These are phyloP conservation scores for Saccostrea echinata DNA, from an alignment of 1,140 invertebrate genomes.

Conservation along the genomic window DNA sequence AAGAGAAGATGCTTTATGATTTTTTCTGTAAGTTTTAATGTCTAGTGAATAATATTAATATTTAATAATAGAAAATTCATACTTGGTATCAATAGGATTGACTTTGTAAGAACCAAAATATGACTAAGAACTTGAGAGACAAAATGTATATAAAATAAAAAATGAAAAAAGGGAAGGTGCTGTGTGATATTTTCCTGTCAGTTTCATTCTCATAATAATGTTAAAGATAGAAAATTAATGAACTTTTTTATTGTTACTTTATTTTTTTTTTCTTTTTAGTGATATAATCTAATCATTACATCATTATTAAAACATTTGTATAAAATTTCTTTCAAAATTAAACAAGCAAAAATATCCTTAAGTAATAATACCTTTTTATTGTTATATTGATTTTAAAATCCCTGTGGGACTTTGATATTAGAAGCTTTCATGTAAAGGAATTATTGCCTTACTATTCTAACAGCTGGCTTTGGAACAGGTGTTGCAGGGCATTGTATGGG, in stretches of 20 bases:
- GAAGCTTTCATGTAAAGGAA: conserved; percentile 16
- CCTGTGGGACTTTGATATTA: neutral
- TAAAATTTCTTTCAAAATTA: neutral
- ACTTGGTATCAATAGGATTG: no score
- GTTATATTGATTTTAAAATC: conserved; percentile 27
- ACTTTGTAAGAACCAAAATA: no score
- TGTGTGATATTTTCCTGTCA: no score
- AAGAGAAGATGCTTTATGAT: neutral
- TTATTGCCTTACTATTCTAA: conserved; percentile 4
- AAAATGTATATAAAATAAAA: no score
- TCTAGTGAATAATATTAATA: no score
- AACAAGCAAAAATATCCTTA: neutral
- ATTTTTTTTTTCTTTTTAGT: neutral
- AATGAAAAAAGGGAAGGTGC: no score
- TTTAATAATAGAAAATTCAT: no score
- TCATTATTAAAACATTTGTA: neutral
- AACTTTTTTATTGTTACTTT: no score
- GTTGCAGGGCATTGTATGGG: conserved; percentile 52
- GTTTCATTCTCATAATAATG: no score
- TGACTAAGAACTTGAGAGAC: no score
- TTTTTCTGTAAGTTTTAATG: neutral
- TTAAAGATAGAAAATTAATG: no score
- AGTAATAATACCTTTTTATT: neutral
- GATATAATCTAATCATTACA: neutral
- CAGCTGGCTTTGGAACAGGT: conserved; percentile 50